Evolutionary conservation across 1,140 invertebrate species (phyloP).

Genomic region (Coelopa frigida): DNA sequence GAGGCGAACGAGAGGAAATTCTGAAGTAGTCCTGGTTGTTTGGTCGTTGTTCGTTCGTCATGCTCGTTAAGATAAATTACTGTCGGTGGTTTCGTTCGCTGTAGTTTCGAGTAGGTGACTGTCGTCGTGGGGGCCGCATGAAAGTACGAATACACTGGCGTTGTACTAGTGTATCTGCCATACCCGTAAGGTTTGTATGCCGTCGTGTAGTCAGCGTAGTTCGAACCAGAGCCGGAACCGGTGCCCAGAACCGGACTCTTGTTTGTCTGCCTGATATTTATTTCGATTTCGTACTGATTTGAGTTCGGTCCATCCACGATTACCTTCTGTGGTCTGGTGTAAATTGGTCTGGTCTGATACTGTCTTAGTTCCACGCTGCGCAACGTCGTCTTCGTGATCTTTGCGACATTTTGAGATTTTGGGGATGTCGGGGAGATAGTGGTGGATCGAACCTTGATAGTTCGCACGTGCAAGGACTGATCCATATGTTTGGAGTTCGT

Average conservation of each 20-base stretch:
- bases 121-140: slow-evolving; percentile 13
- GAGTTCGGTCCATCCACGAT: slow-evolving; percentile 30
- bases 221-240: not conserved
- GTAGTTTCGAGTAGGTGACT: slow-evolving; percentile 10
- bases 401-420: not conserved
- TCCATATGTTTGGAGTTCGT: too few species aligned
- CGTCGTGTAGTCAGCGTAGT: slow-evolving; percentile 25
- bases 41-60: slow-evolving; percentile 24
- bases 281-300: slow-evolving; percentile 41
- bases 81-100: slow-evolving; percentile 35
- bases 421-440: too few species aligned
- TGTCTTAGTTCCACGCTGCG: slow-evolving; percentile 20
- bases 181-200: slow-evolving; percentile 24
- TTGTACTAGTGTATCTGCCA: slow-evolving; percentile 27
- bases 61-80: slow-evolving; percentile 38
- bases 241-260: slow-evolving; percentile 31
- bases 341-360: slow-evolving; percentile 23
- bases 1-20: slow-evolving; percentile 33
- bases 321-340: slow-evolving; percentile 32
- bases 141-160: slow-evolving; percentile 21
- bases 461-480: too few species aligned
- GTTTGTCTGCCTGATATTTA: slow-evolving; percentile 42
- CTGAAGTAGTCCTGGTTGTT: slow-evolving; percentile 31
- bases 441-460: too few species aligned
- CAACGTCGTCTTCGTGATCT: not conserved